A percentile compares a stretch with the other conserved stretches of the same genome.
phyloP scores from a whole-genome alignment of 2,113 vertebrate genomes.

The Psittacus erithacus region DNA sequence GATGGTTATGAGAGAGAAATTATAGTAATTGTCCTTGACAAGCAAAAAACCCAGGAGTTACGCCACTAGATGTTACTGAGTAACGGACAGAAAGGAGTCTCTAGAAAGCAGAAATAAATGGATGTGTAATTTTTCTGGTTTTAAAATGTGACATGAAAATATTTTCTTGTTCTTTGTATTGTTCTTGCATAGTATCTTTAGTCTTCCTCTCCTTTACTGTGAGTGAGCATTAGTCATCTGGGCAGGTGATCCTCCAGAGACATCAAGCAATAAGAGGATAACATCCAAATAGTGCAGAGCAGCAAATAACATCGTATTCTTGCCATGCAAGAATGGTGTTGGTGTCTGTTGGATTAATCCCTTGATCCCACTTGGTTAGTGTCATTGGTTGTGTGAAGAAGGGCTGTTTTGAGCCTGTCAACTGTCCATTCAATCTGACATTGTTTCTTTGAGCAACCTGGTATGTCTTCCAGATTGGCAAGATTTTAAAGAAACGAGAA shows the following conservation, averaged over 20 bases:
- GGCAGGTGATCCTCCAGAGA: not conserved
- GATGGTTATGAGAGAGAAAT: not conserved
- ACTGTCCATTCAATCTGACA: not conserved
- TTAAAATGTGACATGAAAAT: not conserved
- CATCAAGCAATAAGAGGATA: not conserved
- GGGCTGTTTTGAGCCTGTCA: not conserved
- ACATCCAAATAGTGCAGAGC: not conserved
- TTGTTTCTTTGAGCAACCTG: not conserved
- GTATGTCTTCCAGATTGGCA: not conserved
- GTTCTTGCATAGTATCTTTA: not conserved
- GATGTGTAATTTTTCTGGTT: not conserved
- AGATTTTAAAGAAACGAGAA: not conserved
- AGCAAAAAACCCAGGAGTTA: not conserved
- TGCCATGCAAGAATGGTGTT: not conserved
- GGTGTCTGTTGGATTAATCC: not conserved
- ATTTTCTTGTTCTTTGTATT: not conserved
- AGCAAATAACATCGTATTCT: not conserved
- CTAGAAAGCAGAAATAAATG: not conserved
- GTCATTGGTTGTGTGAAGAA: not conserved
- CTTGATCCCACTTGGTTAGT: not conserved
- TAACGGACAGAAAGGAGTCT: not conserved
- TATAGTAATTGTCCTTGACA: not conserved
- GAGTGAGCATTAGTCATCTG: not conserved
- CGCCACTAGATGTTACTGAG: not conserved
- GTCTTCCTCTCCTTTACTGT: not conserved